Evolutionary conservation across 2,888 invertebrate species (phyloP).

Genomic region (Dolichopus griseipennis): DNA sequence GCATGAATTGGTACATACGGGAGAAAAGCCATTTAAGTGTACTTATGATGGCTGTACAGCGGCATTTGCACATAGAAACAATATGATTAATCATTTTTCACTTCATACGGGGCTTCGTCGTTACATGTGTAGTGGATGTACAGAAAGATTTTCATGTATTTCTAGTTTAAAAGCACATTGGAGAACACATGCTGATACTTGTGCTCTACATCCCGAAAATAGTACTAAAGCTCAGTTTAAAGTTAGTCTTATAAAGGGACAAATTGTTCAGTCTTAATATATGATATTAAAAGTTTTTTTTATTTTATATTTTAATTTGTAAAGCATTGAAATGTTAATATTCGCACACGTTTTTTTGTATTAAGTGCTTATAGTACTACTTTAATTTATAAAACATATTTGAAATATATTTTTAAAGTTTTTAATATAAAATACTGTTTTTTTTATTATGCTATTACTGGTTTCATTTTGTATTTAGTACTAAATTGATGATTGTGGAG

Average conservation of each 20-base stretch:
- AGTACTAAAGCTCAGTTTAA: slow-evolving; percentile 5
- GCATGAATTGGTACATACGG: slow-evolving; percentile 44
- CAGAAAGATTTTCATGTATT: slow-evolving; percentile 47
- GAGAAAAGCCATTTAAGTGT: slow-evolving; percentile 47
- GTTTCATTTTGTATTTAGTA: too few species aligned
- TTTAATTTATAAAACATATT: too few species aligned
- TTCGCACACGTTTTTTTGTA: too few species aligned
- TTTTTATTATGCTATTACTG: too few species aligned
- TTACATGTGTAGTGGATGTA: slow-evolving; percentile 46
- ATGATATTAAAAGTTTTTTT: too few species aligned
- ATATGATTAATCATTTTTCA: slow-evolving; percentile 46
- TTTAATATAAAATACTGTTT: too few species aligned
- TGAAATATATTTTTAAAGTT: too few species aligned
- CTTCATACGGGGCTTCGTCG: slow-evolving; percentile 47
- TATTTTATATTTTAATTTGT: too few species aligned
- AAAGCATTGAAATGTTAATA: too few species aligned
- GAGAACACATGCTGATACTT: slow-evolving; percentile 1
- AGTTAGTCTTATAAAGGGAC: background rate
- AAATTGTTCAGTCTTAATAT: background rate
- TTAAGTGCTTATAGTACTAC: too few species aligned
- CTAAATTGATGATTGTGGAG: too few species aligned
- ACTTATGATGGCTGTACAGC: slow-evolving; percentile 34
- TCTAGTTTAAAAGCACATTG: slow-evolving; percentile 26
- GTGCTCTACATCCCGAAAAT: slow-evolving; percentile 4
- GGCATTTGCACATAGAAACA: slow-evolving; percentile 46